phyloP scores from a whole-genome alignment of 2,113 vertebrate species.

The Microcebus griseorufus region DNA sequence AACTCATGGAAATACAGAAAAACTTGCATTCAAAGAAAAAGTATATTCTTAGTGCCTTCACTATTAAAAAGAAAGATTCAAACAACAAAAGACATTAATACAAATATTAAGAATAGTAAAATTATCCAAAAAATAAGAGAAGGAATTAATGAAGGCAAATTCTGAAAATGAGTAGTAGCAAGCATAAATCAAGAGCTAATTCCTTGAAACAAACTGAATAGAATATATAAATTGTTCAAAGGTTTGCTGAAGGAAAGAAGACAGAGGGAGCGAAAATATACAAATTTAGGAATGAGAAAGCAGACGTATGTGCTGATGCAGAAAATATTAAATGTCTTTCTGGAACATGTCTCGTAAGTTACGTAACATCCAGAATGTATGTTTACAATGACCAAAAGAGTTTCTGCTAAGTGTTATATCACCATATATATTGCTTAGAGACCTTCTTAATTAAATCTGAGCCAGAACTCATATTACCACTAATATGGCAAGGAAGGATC shows the following conservation, averaged over 20 bases:
- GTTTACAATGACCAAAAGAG: not conserved
- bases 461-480: not conserved
- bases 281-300: not conserved
- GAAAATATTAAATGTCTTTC: not conserved
- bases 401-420: not conserved
- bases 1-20: not conserved
- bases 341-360: not conserved
- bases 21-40: not conserved
- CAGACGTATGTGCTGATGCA: not conserved
- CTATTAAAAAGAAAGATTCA: not conserved
- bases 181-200: not conserved
- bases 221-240: conserved; percentile 12
- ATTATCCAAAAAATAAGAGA: not conserved
- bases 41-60: not conserved
- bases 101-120: conserved; percentile 8
- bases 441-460: not conserved
- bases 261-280: not conserved
- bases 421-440: not conserved
- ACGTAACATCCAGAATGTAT: not conserved
- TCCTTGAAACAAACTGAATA: not conserved
- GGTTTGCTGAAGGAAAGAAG: not conserved
- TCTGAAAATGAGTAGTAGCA: not conserved
- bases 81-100: not conserved
- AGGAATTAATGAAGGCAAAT: not conserved
- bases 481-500: not conserved